Base-by-base conservation (phyloP, 2,888 invertebrate genomes). In the Byasa hedistus region DNA sequence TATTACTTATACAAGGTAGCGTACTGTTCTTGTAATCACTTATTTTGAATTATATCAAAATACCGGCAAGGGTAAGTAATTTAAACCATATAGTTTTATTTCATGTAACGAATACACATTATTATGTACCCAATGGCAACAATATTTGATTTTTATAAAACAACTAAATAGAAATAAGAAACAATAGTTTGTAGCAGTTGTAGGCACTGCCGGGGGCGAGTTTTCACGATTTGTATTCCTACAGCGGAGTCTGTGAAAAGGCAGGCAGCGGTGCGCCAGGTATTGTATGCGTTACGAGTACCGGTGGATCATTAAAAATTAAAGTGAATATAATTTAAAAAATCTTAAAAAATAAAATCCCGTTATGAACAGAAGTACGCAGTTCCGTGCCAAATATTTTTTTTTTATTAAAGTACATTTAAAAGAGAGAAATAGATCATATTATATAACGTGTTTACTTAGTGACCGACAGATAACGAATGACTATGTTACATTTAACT, bases 221-320 rank as follows among this genome's bases (percentile, higher is more conserved):
- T 51, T 64, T 57, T 58, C 23, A 64, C 51, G 64, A 64, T 64
- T 64, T 64, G 36, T 64, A 64, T 64, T 64, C 52, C 52, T 27
- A 57, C n/a, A 63, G 57, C 27, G 57, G 21, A 48, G 48, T 59
- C 58, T 57, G 64, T 64, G 56, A 58, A 58, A 64, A 58, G 36
- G 52, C 51, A 52, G 22, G 39, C 36, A 52, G 64, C 57, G 22
- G 7, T 23, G 22, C 36, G 23, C 57, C 64, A 57, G 57, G 64
- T 58, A 58, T 64, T 64, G 57, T 64, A 58, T 58, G 36, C 52
- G 36, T 23, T 22, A 4, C 19, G 36, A 52, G 51, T 58, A 51
- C 52, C 64, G 24, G n/a, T 10, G 23, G 48, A 39, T 64, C 64
- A 58, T 64, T 58, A 64, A 64, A 64, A 52, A 51, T 64, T 36